A percentile compares a stretch with the other conserved stretches of the same genome.
These are phyloP conservation scores for Otis tarda DNA, from an alignment of 2,113 vertebrate genomes.

Conservation along the genomic window DNA sequence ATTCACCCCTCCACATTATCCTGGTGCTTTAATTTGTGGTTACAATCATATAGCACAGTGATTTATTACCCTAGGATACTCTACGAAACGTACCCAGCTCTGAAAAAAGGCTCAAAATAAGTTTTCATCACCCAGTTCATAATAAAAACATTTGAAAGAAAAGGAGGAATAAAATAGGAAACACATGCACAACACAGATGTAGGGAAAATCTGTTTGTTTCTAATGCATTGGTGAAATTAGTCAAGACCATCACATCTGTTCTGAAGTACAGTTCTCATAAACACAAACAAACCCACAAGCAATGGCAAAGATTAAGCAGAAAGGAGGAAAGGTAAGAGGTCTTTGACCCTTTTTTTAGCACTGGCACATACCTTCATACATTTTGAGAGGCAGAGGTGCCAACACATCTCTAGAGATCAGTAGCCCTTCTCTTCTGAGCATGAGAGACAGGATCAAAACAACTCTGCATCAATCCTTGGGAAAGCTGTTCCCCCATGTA, in stretches of 20 bases:
- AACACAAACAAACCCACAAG: not conserved
- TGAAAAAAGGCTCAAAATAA: not conserved
- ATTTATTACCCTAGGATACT: not conserved
- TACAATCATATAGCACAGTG: not conserved
- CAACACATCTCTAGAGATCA: not conserved
- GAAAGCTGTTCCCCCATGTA: slow-evolving; percentile 13
- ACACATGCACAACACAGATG: not conserved
- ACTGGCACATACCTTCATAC: rapidly evolving
- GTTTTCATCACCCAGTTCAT: not conserved
- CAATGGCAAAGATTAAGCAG: not conserved
- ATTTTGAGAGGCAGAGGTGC: not conserved
- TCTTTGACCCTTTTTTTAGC: rapidly evolving
- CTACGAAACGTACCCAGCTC: not conserved
- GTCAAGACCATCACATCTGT: not conserved
- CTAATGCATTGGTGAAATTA: not conserved
- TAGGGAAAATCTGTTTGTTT: not conserved
- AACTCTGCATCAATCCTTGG: not conserved
- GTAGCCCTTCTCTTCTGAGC: not conserved
- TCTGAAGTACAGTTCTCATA: not conserved
- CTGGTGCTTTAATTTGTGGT: not conserved
- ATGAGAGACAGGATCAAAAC: not conserved
- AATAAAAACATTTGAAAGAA: not conserved
- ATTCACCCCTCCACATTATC: not conserved
- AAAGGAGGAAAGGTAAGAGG: not conserved
- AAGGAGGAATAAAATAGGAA: not conserved